phyloP scores from a whole-genome alignment of 1,140 invertebrate genomes.

The Pogonomyrmex californicus region DNA sequence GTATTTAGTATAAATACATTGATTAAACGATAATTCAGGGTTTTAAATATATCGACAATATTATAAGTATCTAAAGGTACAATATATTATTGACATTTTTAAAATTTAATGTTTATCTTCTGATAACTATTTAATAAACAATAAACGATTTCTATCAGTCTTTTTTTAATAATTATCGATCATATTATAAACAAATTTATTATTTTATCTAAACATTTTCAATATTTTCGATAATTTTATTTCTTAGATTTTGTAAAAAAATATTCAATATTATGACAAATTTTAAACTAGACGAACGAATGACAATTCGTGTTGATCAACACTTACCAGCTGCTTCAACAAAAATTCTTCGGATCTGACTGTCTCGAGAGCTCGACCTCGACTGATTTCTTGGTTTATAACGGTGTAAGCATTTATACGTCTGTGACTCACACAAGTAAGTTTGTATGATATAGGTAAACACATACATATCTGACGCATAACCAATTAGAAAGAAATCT shows the following conservation, averaged over 20 bases:
- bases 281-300: not conserved
- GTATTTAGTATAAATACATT: not conserved
- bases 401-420: constrained; percentile 67
- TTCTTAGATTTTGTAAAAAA: not conserved
- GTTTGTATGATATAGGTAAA: not conserved
- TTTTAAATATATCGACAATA: not conserved
- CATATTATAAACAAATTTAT: not conserved
- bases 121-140: not conserved
- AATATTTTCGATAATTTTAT: not conserved
- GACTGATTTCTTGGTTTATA: constrained; percentile 65
- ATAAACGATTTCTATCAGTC: not conserved
- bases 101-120: not conserved
- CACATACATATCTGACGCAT: not conserved
- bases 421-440: constrained; percentile 9
- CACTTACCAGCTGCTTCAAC: constrained; percentile 54
- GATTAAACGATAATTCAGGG: not conserved
- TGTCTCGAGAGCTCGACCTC: constrained; percentile 59
- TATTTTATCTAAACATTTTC: not conserved
- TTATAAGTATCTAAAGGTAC: constrained; percentile 13
- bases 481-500: constrained; percentile 4
- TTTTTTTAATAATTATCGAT: not conserved
- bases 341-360: constrained; percentile 24
- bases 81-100: constrained; percentile 16
- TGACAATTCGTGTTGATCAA: not conserved
- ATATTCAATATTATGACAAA: not conserved